Evolutionary conservation across 1,140 invertebrate species (phyloP).

Genomic region (Solen grandis): DNA sequence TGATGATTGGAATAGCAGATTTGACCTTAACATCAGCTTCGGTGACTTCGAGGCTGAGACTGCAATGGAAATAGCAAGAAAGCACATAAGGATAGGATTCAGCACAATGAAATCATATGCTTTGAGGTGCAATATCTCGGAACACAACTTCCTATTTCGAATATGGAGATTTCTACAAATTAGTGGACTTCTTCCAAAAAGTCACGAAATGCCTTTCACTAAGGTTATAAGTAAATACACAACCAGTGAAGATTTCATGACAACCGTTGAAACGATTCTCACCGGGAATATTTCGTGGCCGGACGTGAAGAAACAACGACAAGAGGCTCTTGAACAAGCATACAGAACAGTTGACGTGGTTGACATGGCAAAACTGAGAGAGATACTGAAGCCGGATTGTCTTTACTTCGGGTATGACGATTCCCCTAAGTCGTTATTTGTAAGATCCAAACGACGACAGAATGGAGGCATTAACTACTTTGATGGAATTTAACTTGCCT

Average conservation of each 20-base stretch:
- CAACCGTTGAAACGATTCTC: background rate
- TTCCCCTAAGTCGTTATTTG: constrained; percentile 2
- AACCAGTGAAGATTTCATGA: background rate
- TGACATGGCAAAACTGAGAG: constrained; percentile 4
- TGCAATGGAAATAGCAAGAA: background rate
- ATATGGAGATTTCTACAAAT: constrained; percentile 46
- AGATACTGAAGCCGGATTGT: constrained; percentile 33
- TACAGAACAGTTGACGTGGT: constrained; percentile 1
- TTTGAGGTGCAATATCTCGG: constrained; percentile 18
- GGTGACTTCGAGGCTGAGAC: constrained; percentile 10
- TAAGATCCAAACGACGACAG: background rate
- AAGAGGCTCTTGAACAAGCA: constrained; percentile 17
- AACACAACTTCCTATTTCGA: constrained; percentile 6
- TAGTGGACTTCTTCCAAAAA: constrained; percentile 24
- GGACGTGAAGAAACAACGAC: constrained; percentile 30
- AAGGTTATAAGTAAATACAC: background rate
- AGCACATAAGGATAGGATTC: constrained; percentile 16
- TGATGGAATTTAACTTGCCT: no score
- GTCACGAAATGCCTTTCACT: constrained; percentile 1
- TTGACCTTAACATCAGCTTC: constrained; percentile 19
- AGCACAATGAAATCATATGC: background rate
- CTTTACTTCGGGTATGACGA: constrained; percentile 25
- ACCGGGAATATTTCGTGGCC: background rate
- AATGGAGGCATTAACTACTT: constrained; percentile 20
- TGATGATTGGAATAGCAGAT: constrained; percentile 5